These are phyloP conservation scores for Lophura swinhoii DNA, from an alignment of 2,797 vertebrate species.

Conservation along the genomic window DNA sequence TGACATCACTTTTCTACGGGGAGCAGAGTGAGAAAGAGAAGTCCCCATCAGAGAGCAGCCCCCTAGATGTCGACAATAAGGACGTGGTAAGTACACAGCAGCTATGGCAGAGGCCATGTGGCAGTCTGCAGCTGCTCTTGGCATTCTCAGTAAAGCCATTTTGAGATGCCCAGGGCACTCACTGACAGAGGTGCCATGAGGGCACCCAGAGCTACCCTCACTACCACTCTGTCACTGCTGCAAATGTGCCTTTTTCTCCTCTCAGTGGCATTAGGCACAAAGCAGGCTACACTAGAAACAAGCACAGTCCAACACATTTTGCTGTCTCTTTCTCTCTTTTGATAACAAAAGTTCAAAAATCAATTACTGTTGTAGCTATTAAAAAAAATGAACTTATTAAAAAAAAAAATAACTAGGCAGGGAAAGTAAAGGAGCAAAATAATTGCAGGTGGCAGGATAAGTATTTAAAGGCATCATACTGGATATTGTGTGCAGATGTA, in stretches of 20 bases:
- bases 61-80: conserved; percentile 89
- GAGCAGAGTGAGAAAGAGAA: conserved; percentile 97
- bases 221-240: background rate
- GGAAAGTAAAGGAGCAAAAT: background rate
- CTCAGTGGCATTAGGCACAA: background rate
- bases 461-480: background rate
- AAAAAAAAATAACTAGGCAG: background rate
- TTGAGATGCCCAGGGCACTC: background rate
- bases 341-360: background rate
- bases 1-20: conserved; percentile 95
- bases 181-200: background rate
- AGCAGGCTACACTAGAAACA: background rate
- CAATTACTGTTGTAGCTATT: background rate
- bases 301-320: accelerated
- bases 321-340: background rate
- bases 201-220: background rate
- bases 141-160: background rate
- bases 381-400: background rate
- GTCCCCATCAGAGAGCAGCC: conserved; percentile 91
- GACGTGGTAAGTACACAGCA: conserved; percentile 84
- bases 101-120: background rate
- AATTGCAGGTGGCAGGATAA: background rate
- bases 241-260: background rate
- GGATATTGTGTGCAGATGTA: background rate
- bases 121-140: background rate